Conservation (phyloP, 2,113 vertebrate species). For the Redunca redunca region DNA sequence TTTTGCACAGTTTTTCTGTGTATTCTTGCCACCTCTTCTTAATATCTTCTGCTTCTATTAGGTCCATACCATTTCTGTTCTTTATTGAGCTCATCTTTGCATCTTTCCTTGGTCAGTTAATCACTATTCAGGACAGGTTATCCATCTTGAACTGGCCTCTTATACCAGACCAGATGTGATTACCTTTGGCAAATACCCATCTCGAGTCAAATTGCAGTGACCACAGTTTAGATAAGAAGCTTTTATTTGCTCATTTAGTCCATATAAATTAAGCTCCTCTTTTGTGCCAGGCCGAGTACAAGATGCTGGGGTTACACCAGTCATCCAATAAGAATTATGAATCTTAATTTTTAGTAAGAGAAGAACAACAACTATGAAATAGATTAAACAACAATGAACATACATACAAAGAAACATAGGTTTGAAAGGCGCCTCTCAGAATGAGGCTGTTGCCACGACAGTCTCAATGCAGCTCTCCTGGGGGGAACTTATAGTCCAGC, state of each 20-base stretch:
- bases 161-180: neutral
- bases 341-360: neutral
- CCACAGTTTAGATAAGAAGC: neutral
- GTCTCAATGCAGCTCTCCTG: neutral
- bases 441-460: neutral
- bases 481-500: neutral
- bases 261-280: neutral
- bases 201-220: neutral
- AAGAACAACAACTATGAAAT: neutral
- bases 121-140: neutral
- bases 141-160: neutral
- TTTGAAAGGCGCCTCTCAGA: neutral
- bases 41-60: neutral
- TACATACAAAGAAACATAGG: neutral
- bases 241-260: neutral
- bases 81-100: neutral
- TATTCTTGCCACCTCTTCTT: neutral
- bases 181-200: neutral
- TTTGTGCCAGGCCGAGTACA: neutral
- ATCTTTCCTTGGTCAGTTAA: neutral
- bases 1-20: neutral
- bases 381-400: neutral
- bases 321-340: neutral
- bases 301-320: neutral
- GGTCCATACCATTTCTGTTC: neutral